Evolutionary conservation across 2,888 invertebrate genomes (phyloP).

Genomic region (Folsomia manolachei): DNA sequence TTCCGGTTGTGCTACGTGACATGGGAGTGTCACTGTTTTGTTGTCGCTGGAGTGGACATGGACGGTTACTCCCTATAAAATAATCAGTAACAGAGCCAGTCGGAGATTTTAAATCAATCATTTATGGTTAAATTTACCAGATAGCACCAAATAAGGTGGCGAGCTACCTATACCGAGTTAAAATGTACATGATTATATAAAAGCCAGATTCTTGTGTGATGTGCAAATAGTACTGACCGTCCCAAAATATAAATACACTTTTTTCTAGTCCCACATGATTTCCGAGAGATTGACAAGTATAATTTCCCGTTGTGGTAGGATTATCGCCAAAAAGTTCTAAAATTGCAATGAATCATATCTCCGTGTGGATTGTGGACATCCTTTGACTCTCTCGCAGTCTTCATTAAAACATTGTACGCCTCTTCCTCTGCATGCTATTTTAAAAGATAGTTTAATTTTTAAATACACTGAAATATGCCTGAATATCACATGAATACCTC

Average conservation of each 20-base stretch:
- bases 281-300: conserved; percentile 21
- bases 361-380: conserved; percentile 14
- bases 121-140: too few relatives aligned
- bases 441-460: conserved; percentile 2
- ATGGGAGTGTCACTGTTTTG: conserved; percentile 26
- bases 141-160: conserved; percentile 31
- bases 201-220: too few relatives aligned
- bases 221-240: conserved; percentile 27
- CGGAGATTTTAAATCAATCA: too few relatives aligned
- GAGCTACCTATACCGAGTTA: conserved; percentile 39
- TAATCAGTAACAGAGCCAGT: too few relatives aligned
- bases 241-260: conserved; percentile 36
- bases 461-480: background rate
- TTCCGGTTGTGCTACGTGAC: conserved; percentile 29
- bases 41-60: conserved; percentile 19
- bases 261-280: background rate
- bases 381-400: conserved; percentile 12
- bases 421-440: conserved; percentile 30
- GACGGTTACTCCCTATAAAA: conserved; percentile 27
- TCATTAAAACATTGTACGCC: conserved; percentile 31
- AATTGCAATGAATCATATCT: conserved; percentile 10
- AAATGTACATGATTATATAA: background rate
- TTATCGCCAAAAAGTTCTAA: conserved; percentile 18
- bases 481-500: conserved; percentile 19
- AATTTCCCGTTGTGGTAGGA: conserved; percentile 21